Evolutionary conservation across 1,140 invertebrate genomes (phyloP).

Genomic region (Brachystomella parvula): DNA sequence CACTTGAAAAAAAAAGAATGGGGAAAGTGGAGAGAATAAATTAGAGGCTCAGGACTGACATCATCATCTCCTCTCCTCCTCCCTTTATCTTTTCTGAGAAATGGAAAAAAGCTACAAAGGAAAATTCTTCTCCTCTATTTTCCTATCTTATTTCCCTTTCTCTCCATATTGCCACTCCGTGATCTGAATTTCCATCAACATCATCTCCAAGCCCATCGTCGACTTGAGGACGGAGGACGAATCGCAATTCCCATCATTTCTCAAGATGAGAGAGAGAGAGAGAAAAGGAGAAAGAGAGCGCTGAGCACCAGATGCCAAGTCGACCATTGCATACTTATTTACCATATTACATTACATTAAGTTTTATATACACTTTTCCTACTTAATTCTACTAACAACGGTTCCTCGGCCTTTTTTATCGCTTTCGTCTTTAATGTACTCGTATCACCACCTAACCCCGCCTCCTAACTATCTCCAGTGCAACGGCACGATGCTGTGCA

Average conservation of each 20-base stretch:
- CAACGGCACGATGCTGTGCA: no score
- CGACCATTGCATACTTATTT: slow-evolving; percentile 12
- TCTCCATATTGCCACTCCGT: slow-evolving; percentile 37
- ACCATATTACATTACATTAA: slow-evolving; percentile 9
- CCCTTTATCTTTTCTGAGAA: neutral
- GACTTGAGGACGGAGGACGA: slow-evolving; percentile 11
- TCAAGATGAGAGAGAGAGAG: slow-evolving; percentile 9
- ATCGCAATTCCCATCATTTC: slow-evolving; percentile 4
- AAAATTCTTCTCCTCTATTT: neutral
- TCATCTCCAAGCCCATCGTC: slow-evolving; percentile 30
- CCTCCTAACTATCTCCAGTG: no score
- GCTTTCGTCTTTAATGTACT: no score
- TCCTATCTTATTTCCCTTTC: slow-evolving; percentile 9
- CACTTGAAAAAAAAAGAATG: neutral
- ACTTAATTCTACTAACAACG: no score
- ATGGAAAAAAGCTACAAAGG: neutral
- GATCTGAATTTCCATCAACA: slow-evolving; percentile 38
- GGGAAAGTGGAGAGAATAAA: slow-evolving; percentile 32
- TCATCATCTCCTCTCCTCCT: slow-evolving; percentile 30
- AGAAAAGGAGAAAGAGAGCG: slow-evolving; percentile 3
- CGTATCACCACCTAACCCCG: no score
- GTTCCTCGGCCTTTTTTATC: no score
- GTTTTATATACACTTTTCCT: slow-evolving; percentile 2
- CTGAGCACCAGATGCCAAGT: slow-evolving; percentile 6
- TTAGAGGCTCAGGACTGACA: slow-evolving; percentile 31